phyloP scores from a whole-genome alignment of 1,140 invertebrate genomes.

The Zaprionus vittiger region DNA sequence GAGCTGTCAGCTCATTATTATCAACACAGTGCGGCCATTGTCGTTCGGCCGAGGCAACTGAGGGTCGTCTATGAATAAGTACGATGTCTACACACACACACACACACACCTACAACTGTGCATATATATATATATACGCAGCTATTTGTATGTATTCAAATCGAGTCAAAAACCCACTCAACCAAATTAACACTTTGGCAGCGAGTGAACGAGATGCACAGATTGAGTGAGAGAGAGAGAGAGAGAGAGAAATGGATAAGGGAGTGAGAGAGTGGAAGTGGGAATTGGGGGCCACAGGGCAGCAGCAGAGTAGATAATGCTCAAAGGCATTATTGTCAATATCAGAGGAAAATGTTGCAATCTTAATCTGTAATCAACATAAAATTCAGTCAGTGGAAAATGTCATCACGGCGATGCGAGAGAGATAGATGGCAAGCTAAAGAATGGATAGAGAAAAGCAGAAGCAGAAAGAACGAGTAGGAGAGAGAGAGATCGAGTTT shows the following conservation, averaged over 20 bases:
- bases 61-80: constrained; percentile 13
- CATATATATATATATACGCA: constrained; percentile 6
- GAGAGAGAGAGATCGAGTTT: neutral
- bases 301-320: constrained; percentile 54
- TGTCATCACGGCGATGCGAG: constrained; percentile 63
- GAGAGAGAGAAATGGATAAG: neutral
- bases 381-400: constrained; percentile 81
- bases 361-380: constrained; percentile 83
- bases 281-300: constrained; percentile 46
- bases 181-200: constrained; percentile 78
- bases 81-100: constrained; percentile 23
- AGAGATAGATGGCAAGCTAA: neutral
- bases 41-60: constrained; percentile 23
- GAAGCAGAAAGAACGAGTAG: neutral
- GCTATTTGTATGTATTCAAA: constrained; percentile 63
- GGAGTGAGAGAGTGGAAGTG: constrained; percentile 3
- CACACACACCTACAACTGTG: neutral
- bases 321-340: constrained; percentile 80
- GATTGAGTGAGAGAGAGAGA: constrained; percentile 12
- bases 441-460: neutral
- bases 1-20: constrained; percentile 82
- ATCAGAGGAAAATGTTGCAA: constrained; percentile 77
- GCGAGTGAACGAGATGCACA: constrained; percentile 18
- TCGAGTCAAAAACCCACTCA: constrained; percentile 80
- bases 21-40: constrained; percentile 69